Evolutionary conservation across 2,888 invertebrate genomes (phyloP).

Genomic region (Cephalotes varians): DNA sequence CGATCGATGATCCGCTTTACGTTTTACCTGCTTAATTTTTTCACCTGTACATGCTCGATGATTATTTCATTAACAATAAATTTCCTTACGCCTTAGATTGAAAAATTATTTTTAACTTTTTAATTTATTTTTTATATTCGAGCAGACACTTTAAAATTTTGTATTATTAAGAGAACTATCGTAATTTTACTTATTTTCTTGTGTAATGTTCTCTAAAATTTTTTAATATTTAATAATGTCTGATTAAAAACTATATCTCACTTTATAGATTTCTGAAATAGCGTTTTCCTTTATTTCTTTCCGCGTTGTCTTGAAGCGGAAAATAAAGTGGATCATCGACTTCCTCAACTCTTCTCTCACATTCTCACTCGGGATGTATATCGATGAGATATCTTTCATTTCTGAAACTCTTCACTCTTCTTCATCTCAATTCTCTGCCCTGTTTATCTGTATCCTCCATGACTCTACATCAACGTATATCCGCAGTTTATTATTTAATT

Average conservation of each 20-base stretch:
- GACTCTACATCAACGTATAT: constrained; percentile 36
- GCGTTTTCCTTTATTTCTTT: neutral
- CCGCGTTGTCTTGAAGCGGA: constrained; percentile 1
- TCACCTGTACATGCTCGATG: neutral
- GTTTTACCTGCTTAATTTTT: constrained; percentile 48
- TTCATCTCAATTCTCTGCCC: constrained; percentile 59
- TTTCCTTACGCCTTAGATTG: neutral
- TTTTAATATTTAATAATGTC: neutral
- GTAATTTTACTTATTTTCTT: neutral
- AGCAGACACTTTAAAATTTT: neutral
- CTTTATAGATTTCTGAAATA: neutral
- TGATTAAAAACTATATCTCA: neutral
- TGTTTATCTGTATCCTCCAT: constrained; percentile 46
- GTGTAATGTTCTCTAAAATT: neutral
- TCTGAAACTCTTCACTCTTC: constrained; percentile 65
- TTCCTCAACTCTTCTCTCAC: constrained; percentile 54
- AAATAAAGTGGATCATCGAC: constrained; percentile 47
- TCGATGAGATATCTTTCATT: constrained; percentile 78
- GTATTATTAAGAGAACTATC: neutral
- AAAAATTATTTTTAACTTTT: neutral
- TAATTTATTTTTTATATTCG: neutral
- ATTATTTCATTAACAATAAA: neutral
- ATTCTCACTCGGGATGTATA: constrained; percentile 83
- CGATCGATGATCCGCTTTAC: constrained; percentile 49
- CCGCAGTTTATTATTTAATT: constrained; percentile 68